Evolutionary conservation across 1,140 invertebrate species (phyloP).

Genomic region (Neoseiulus cucumeris): DNA sequence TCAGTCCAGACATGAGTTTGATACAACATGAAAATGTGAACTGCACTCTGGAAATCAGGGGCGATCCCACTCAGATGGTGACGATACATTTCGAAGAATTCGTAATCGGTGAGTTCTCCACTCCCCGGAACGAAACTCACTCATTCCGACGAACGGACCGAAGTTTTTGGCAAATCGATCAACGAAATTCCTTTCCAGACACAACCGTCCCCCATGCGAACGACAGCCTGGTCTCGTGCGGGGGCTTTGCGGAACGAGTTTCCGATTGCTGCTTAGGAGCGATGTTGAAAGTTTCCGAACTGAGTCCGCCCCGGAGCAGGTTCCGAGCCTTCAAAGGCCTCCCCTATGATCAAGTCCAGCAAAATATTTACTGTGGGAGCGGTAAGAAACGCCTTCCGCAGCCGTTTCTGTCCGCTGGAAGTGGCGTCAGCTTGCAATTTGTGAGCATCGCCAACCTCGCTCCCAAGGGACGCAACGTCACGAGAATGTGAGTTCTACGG

Average conservation of each 20-base stretch:
- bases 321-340: no score
- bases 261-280: slow-evolving; percentile 2
- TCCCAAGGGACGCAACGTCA: neutral
- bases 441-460: neutral
- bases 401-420: neutral
- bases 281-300: slow-evolving; percentile 2
- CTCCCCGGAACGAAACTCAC: no score
- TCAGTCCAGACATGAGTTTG: neutral
- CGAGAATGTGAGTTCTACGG: neutral
- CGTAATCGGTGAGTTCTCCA: neutral
- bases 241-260: neutral
- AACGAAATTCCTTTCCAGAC: no score
- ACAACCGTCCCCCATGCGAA: no score
- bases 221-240: neutral
- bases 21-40: neutral
- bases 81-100: neutral
- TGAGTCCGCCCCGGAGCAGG: neutral
- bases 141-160: no score
- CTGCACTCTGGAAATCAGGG: neutral
- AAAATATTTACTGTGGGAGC: slow-evolving; percentile 2
- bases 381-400: neutral
- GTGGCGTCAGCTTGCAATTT: neutral
- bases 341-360: neutral
- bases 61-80: neutral
- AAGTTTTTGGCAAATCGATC: no score